phyloP scores from a whole-genome alignment of 2,113 vertebrate genomes.

The Symphodus melops region DNA sequence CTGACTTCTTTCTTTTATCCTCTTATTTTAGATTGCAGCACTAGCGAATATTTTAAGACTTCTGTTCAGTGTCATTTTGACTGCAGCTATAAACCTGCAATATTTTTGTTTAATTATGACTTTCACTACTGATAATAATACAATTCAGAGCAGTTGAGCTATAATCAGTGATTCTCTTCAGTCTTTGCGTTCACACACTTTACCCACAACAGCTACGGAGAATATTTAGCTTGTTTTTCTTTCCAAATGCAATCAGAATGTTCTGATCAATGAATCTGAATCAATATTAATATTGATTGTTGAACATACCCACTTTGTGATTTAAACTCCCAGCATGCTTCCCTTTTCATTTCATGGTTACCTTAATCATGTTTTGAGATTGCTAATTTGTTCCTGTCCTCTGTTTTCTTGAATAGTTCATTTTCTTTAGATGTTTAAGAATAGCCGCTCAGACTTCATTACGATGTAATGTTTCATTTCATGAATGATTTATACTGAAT shows the following conservation, averaged over 20 bases:
- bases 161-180: no score
- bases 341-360: background rate
- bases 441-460: background rate
- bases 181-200: background rate
- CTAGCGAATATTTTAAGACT: background rate
- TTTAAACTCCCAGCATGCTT: background rate
- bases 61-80: slow-evolving; percentile 7
- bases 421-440: no score
- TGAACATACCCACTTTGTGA: background rate
- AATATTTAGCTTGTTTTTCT: background rate
- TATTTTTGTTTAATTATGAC: background rate
- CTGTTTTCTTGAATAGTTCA: background rate
- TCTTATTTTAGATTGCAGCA: background rate
- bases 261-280: no score
- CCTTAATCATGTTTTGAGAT: background rate
- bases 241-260: background rate
- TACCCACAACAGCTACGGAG: background rate
- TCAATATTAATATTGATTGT: background rate
- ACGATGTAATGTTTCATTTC: no score
- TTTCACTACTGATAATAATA: background rate
- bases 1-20: background rate
- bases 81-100: background rate
- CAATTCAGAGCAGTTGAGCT: background rate
- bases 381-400: background rate
- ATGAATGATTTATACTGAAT: no score